These are phyloP conservation scores for Listronotus oregonensis DNA, from an alignment of 1,140 invertebrate species.

Conservation along the genomic window DNA sequence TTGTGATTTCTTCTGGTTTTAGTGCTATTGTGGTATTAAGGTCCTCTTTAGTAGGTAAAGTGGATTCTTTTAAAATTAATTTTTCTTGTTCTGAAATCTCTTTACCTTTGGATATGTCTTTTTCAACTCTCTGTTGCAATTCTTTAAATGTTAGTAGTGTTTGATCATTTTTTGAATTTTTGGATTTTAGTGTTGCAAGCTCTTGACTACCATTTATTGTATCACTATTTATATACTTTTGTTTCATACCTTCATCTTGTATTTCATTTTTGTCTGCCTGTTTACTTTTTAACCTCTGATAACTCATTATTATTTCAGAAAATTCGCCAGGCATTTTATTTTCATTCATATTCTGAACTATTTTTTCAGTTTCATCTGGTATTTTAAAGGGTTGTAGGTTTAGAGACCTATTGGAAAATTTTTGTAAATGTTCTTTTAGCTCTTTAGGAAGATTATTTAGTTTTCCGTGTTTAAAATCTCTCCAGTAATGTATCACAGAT, in stretches of 20 bases:
- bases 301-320: constrained; percentile 56
- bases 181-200: background rate
- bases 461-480: constrained; percentile 61
- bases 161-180: constrained; percentile 43
- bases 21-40: constrained; percentile 11
- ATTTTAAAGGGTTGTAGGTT: constrained; percentile 38
- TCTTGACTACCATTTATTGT: background rate
- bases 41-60: constrained; percentile 15
- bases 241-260: constrained; percentile 32
- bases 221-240: constrained; percentile 19
- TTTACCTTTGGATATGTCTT: constrained; percentile 41
- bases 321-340: constrained; percentile 50
- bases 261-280: constrained; percentile 19
- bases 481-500: constrained; percentile 70
- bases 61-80: constrained; percentile 23
- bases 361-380: constrained; percentile 4
- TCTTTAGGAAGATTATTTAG: constrained; percentile 58
- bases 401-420: constrained; percentile 63
- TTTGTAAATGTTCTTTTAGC: constrained; percentile 65
- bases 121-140: constrained; percentile 45
- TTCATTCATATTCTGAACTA: constrained; percentile 4
- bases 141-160: constrained; percentile 53
- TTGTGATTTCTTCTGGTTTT: constrained; percentile 20
- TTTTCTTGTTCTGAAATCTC: constrained; percentile 30
- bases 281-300: constrained; percentile 48